A percentile compares a stretch with the other conserved stretches of the same genome.
These are phyloP conservation scores for Etia nguti DNA, from an alignment of 2,113 vertebrate species.

Conservation along the genomic window DNA sequence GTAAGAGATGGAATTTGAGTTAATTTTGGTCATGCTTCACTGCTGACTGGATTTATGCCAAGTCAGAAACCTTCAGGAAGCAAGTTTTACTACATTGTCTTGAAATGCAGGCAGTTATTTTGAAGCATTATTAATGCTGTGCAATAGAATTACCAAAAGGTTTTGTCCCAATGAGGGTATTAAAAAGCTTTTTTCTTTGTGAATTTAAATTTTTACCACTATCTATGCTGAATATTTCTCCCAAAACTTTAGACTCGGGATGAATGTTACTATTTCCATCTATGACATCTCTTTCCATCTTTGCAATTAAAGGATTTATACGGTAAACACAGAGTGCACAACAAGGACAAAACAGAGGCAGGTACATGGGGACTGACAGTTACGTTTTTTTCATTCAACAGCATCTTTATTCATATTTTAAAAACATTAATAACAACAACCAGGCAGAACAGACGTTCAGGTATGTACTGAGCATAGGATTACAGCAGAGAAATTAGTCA, in stretches of 20 bases:
- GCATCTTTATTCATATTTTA: not conserved
- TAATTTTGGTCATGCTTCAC: not conserved
- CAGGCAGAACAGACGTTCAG: not conserved
- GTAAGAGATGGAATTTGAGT: not conserved
- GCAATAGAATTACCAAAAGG: not conserved
- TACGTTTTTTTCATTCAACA: not conserved
- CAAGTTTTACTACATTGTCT: not conserved
- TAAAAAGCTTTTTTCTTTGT: rapidly evolving
- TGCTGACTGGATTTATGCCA: not conserved
- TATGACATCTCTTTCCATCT: not conserved
- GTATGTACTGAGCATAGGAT: not conserved
- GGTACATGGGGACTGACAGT: too few species aligned
- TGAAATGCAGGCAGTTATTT: not conserved
- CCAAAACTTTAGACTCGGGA: not conserved
- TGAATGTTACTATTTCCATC: not conserved
- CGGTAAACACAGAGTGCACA: rapidly evolving
- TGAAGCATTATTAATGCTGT: not conserved
- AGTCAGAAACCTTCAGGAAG: not conserved
- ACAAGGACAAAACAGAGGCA: not conserved
- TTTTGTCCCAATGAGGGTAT: not conserved
- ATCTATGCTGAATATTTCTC: not conserved
- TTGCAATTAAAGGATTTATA: not conserved
- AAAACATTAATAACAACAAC: not conserved
- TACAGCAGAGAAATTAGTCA: not conserved
- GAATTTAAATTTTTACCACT: not conserved